Evolutionary conservation across 2,797 vertebrate species (phyloP).

Genomic region (Pachyuromys duprasi): DNA sequence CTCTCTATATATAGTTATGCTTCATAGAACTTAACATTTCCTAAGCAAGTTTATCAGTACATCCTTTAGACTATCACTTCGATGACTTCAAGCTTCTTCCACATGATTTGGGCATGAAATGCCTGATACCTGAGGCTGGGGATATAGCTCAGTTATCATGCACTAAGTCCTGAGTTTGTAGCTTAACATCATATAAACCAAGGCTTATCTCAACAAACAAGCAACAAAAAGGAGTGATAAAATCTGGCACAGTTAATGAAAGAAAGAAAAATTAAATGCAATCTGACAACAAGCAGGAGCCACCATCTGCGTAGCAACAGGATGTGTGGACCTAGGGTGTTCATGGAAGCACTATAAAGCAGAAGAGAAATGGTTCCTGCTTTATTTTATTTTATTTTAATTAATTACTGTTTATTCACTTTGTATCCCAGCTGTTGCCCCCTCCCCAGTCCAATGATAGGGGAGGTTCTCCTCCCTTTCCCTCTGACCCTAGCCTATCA

Average conservation of each 20-base stretch:
- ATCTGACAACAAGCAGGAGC: not conserved
- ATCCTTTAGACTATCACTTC: not conserved
- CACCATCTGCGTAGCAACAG: not conserved
- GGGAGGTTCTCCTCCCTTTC: too few relatives aligned
- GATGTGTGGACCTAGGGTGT: not conserved
- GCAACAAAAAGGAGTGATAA: not conserved
- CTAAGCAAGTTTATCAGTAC: not conserved
- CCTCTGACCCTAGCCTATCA: too few relatives aligned
- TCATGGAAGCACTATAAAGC: too few relatives aligned
- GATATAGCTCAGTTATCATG: not conserved
- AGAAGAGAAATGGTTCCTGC: not conserved
- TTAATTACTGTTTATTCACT: too few relatives aligned
- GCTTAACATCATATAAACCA: not conserved
- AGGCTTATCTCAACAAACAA: not conserved
- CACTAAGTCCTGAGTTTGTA: not conserved
- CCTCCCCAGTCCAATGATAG: too few relatives aligned
- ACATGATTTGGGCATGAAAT: not conserved
- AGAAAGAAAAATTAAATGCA: not conserved
- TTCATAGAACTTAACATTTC: not conserved
- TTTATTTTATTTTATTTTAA: too few relatives aligned
- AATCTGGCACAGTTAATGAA: not conserved
- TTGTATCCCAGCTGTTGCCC: too few relatives aligned
- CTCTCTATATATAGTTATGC: too few relatives aligned
- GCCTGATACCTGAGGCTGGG: not conserved
- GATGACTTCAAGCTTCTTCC: not conserved